Conservation (phyloP, 2,113 vertebrate species). For the Odobenus rosmarus region DNA sequence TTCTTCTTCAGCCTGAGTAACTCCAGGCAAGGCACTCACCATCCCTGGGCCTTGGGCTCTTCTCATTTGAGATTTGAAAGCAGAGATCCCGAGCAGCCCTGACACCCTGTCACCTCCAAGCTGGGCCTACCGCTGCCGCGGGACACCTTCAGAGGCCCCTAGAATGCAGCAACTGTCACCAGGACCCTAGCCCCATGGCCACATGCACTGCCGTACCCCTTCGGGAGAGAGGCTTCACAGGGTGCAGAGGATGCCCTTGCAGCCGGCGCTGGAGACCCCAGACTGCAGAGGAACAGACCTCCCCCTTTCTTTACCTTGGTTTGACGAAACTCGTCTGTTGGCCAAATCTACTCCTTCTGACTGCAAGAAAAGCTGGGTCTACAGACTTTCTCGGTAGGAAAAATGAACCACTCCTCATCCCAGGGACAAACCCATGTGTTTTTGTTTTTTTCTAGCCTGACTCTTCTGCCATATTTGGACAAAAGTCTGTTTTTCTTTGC, state of each 20-base stretch:
- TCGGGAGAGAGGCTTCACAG: background rate
- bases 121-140: no score
- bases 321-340: background rate
- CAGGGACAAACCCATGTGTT: background rate
- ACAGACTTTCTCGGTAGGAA: background rate
- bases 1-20: background rate
- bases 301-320: background rate
- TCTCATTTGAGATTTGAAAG: background rate
- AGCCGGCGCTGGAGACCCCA: background rate
- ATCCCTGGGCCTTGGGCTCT: background rate
- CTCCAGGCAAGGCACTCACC: background rate
- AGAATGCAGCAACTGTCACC: background rate
- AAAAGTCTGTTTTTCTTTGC: background rate
- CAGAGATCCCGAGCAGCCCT: background rate
- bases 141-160: background rate
- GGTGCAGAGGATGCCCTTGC: background rate
- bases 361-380: background rate
- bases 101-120: background rate
- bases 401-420: background rate
- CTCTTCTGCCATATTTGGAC: constrained; percentile 66
- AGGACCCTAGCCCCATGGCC: background rate
- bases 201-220: background rate
- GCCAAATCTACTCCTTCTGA: background rate
- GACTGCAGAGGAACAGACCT: background rate
- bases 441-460: background rate